Evolutionary conservation across 2,113 vertebrate genomes (phyloP), one percentile per base, ranked within the genome.

Genomic region (Carollia perspicillata): DNA sequence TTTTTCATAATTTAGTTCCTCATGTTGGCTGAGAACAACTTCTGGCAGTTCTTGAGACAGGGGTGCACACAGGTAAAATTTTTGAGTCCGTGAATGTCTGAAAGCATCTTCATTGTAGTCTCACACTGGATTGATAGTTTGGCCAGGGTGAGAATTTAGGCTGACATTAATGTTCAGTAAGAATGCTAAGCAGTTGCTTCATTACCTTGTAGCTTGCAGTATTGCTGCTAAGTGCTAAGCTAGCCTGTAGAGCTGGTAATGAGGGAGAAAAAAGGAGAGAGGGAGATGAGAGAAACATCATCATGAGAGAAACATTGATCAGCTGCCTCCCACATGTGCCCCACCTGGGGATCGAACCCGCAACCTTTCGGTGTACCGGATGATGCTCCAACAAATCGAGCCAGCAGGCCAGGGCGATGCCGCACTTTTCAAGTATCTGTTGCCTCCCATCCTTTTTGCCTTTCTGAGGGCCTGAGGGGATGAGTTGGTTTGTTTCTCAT

Each of bases 111-210:
- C 55, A 60, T 53, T 51, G 26, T 28, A 23, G 17, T 37, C 6
- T 63, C 17, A 69, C 1, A 33, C 12, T 51, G 63, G 83, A 55
- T 12, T 17, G 71, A 55, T 37, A 44, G 66, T 53, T 63, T 89
- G 42, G 66, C 17, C 22, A 71, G 60, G 44, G 20, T 33, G 84
- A 84, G 58, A 77, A 33, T 84, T 74, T 60, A 81, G 88, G 28
- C 16, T 42, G 40, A 86, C 92, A 80, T 58, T 93, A 84, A 95
- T 47, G 93, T 90, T 81, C 14, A 49, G 47, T 42, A 44, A 85
- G 49, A 93, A 84, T 80, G 81, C 84, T 58, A 77, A 81, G 42
- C 17, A 12, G 51, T 68, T 55, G n/a, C 33, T 79, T 91, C 55
- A 69, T 74, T 87, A 13, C 60, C 11, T 69, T 84, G 71, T 47